Evolutionary conservation across 2,113 vertebrate species (phyloP).

Genomic region (Lamprotornis superbus): DNA sequence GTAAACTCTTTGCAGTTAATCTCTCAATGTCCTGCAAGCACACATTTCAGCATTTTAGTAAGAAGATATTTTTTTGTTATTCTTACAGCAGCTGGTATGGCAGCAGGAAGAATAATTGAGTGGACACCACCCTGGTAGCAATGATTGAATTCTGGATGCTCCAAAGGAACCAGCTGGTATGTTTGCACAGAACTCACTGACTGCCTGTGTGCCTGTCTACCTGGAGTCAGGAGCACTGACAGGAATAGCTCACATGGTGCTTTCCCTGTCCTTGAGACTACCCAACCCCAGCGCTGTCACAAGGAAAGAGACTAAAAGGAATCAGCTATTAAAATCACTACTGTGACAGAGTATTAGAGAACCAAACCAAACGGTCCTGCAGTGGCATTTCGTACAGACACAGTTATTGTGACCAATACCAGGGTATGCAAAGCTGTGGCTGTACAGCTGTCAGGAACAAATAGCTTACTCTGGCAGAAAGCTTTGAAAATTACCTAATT

Average conservation of each 20-base stretch:
- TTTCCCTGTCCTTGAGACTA: neutral
- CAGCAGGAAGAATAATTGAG: neutral
- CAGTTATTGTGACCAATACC: neutral
- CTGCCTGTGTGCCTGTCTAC: neutral
- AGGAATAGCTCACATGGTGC: accelerated
- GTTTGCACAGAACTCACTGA: neutral
- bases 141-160: neutral
- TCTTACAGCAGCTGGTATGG: neutral
- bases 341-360: neutral
- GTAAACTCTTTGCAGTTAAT: neutral
- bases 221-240: neutral
- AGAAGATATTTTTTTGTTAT: neutral
- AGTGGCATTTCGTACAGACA: neutral
- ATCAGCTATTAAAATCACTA: neutral
- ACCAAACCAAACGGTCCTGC: neutral
- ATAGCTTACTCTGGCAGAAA: neutral
- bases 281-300: neutral
- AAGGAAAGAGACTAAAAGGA: neutral
- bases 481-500: neutral
- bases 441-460: neutral
- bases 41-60: neutral
- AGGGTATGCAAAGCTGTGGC: neutral
- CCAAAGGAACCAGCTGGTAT: neutral
- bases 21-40: neutral
- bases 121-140: neutral